A percentile compares a stretch with the other conserved stretches of the same genome.
Evolutionary conservation across 2,113 vertebrate genomes (phyloP).

Genomic region (Alligator mississippiensis): DNA sequence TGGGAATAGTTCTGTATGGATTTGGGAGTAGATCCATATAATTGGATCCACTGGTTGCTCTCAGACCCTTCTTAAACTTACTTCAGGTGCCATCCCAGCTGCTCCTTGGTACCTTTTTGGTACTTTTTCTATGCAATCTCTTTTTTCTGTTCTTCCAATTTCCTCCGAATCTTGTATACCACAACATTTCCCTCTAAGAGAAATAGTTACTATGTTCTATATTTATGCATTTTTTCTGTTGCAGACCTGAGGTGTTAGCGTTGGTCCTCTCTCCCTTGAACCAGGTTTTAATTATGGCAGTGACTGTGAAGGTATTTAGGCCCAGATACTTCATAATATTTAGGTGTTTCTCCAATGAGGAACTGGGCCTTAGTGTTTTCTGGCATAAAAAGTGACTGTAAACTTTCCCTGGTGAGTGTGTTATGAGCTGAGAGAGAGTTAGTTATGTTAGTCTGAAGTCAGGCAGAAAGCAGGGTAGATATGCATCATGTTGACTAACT

Average conservation of each 20-base stretch:
- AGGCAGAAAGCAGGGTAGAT: no score
- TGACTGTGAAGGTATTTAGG: slow-evolving; percentile 26
- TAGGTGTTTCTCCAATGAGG: neutral
- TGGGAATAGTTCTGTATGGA: neutral
- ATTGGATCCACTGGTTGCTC: neutral
- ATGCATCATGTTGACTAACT: no score
- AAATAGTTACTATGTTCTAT: neutral
- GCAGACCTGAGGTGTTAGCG: slow-evolving; percentile 52
- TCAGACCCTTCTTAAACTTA: neutral
- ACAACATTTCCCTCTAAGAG: neutral
- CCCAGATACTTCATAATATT: slow-evolving; percentile 10
- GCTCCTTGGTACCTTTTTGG: neutral
- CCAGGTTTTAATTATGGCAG: slow-evolving; percentile 46
- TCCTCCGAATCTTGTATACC: neutral
- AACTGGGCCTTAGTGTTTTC: neutral
- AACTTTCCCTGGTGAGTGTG: neutral
- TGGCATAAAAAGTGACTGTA: neutral
- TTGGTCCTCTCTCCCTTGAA: slow-evolving; percentile 55
- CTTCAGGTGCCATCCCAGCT: neutral
- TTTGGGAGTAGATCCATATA: no score
- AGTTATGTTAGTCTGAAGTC: no score
- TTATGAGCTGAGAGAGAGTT: no score
- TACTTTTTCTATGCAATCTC: neutral
- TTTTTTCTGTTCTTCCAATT: neutral
- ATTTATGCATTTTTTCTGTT: slow-evolving; percentile 51